phyloP scores from a whole-genome alignment of 2,888 invertebrate genomes.

The Pocota personata region DNA sequence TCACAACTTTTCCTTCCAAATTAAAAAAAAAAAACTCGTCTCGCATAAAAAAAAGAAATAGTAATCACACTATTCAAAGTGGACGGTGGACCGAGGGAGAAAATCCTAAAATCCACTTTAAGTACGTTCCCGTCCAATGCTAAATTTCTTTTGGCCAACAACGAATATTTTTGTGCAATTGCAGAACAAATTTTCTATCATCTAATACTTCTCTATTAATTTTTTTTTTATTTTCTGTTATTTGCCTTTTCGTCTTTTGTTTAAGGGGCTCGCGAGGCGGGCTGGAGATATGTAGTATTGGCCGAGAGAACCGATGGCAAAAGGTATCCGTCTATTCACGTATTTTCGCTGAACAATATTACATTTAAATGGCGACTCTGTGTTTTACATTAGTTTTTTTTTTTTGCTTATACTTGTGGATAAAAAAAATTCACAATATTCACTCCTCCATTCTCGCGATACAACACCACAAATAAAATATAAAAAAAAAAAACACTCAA shows the following conservation, averaged over 20 bases:
- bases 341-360: constrained; percentile 32
- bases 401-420: constrained; percentile 45
- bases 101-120: constrained; percentile 44
- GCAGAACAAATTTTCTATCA: constrained; percentile 6
- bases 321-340: constrained; percentile 19
- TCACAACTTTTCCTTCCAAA: constrained; percentile 51
- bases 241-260: constrained; percentile 54
- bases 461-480: constrained; percentile 71
- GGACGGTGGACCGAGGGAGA: constrained; percentile 33
- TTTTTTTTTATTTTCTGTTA: constrained; percentile 21
- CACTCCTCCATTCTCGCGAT: constrained; percentile 72
- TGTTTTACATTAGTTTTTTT: constrained; percentile 42
- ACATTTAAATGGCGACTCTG: constrained; percentile 56
- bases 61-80: constrained; percentile 42
- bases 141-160: constrained; percentile 14
- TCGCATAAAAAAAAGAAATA: constrained; percentile 22
- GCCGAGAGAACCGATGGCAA: constrained; percentile 8
- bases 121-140: constrained; percentile 37
- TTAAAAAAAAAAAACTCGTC: constrained; percentile 46
- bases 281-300: constrained; percentile 47
- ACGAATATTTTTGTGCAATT: constrained; percentile 32
- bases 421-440: constrained; percentile 68
- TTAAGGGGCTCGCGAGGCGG: constrained; percentile 56
- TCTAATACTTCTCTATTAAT: constrained; percentile 5
- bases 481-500: constrained; percentile 66